Base-by-base conservation (phyloP, 2,797 vertebrate genomes). In the Lithobates sylvaticus region DNA sequence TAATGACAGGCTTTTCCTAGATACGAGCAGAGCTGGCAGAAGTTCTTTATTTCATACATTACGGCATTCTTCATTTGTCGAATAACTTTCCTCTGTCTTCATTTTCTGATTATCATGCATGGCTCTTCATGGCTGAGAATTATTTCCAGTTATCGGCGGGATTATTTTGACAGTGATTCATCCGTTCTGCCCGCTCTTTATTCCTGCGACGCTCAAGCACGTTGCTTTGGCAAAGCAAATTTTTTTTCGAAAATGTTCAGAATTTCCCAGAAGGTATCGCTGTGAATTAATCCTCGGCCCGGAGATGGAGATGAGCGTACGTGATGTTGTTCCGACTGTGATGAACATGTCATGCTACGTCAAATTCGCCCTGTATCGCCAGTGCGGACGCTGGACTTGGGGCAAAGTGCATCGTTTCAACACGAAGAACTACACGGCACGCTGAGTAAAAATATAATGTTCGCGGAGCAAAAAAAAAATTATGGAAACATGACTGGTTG, bases 221-320 rank as follows among this genome's bases (percentile, higher is more conserved):
- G 73, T 79, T 76, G 81, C 68, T 64, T 76, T 64, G 47, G 67
- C 85, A 78, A 78, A 83, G 81, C 81, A 87, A 61, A 87, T 87
- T 87, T 84, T 87, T 84, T 61, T 79, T 87, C 86, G 83, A 75
- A 58, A 84, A 87, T 84, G 86, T 87, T 87, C 81, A 87, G 86
- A 87, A 87, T 70, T 87, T 87, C 83, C 86, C 86, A 87, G 86
- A 87, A 87, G 69, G 81, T 84, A 81, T 87, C 81, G 83, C 50
- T 78, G 81, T 83, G 76, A 87, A 87, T 87, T 87, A 87, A 87
- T 87, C 81, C 86, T 84, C 73, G 83, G 83, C 83, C 81, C 5
- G 68, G 76, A 87, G 70, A 75, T 70, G 69, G 72, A 81, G 65
- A 70, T 32, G 76, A 69, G 70, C 76, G 73, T 76, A 87, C 70